Evolutionary conservation across 2,888 invertebrate species (phyloP).

Genomic region (Sabellastarte sp.): DNA sequence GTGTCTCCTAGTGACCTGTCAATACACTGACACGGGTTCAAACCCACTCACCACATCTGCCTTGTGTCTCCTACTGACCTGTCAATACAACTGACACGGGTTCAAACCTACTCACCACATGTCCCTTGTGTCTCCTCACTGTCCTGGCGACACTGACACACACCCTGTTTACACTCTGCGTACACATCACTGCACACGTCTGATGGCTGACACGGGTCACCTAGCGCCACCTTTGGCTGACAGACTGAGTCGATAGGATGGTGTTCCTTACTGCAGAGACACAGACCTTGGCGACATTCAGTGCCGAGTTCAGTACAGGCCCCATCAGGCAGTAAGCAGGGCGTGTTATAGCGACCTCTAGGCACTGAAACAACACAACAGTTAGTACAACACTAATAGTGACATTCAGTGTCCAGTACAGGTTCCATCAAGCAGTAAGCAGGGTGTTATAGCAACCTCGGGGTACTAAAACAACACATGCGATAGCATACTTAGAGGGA

Average conservation of each 20-base stretch:
- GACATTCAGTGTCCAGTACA: too few relatives aligned
- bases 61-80: too few relatives aligned
- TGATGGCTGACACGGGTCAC: conserved; percentile 12
- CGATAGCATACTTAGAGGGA: too few relatives aligned
- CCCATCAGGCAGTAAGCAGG: conserved; percentile 22
- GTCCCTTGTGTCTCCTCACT: conserved; percentile 7
- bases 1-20: too few relatives aligned
- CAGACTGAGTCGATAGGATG: conserved; percentile 20
- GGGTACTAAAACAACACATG: too few relatives aligned
- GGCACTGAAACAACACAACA: conserved; percentile 15
- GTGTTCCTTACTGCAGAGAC: conserved; percentile 20
- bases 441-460: too few relatives aligned
- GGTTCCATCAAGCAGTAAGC: too few relatives aligned
- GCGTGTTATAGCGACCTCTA: conserved; percentile 23
- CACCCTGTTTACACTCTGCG: conserved; percentile 19
- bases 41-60: too few relatives aligned
- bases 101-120: conserved; percentile 13
- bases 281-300: conserved; percentile 21
- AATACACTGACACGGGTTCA: too few relatives aligned
- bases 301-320: conserved; percentile 24
- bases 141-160: conserved; percentile 16
- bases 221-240: conserved; percentile 12
- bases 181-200: conserved; percentile 20
- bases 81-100: too few relatives aligned
- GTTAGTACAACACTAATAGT: too few relatives aligned